Evolutionary conservation across 2,113 vertebrate genomes (phyloP).

Genomic region (Sterrhoptilus dennistouni): DNA sequence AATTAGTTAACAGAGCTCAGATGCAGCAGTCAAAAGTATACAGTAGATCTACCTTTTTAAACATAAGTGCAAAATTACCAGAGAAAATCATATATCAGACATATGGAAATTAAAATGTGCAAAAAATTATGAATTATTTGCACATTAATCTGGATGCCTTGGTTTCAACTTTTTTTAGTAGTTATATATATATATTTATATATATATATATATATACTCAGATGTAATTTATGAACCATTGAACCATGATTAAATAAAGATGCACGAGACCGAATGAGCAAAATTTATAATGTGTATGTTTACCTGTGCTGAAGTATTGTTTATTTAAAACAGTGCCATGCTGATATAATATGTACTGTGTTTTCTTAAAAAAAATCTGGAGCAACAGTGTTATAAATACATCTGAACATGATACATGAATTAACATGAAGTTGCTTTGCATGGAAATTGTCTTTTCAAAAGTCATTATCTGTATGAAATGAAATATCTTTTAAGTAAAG

Average conservation of each 20-base stretch:
- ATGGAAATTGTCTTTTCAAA: background rate
- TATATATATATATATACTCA: background rate
- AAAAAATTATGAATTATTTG: background rate
- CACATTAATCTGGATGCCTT: background rate
- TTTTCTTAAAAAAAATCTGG: background rate
- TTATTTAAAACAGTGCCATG: background rate
- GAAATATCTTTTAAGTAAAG: background rate
- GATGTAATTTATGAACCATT: background rate
- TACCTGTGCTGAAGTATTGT: background rate
- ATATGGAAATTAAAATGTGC: rapidly evolving
- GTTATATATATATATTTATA: rapidly evolving
- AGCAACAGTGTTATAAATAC: background rate
- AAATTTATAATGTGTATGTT: background rate
- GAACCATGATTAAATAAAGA: background rate
- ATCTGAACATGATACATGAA: background rate
- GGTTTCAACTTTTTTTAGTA: background rate
- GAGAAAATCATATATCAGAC: background rate
- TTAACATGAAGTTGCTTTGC: background rate
- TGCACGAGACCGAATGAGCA: background rate
- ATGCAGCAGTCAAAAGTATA: constrained; percentile 64
- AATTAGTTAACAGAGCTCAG: background rate
- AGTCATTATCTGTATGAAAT: background rate
- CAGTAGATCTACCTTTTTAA: constrained; percentile 29
- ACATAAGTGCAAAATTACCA: background rate
- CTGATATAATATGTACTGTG: background rate